Conservation (phyloP, 2,113 vertebrate species). For the Pituophis catenifer region DNA sequence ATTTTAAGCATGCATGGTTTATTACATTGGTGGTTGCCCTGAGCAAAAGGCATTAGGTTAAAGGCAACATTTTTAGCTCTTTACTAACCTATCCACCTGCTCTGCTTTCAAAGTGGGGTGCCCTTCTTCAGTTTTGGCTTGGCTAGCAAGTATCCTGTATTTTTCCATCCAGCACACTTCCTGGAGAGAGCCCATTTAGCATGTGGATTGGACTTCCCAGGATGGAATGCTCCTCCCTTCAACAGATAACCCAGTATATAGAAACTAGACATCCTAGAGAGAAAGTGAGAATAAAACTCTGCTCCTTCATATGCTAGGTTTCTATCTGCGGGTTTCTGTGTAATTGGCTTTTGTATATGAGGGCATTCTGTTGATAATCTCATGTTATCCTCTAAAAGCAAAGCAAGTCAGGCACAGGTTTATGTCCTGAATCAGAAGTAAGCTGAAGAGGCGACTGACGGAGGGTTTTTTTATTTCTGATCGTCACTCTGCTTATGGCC, state of each 20-base stretch:
- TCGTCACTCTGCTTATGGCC: neutral
- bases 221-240: neutral
- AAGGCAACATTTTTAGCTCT: neutral
- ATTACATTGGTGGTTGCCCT: neutral
- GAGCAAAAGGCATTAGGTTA: slow-evolving; percentile 2
- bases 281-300: neutral
- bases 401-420: neutral
- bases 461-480: neutral
- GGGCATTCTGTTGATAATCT: neutral
- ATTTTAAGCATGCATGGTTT: neutral
- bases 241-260: neutral
- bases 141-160: neutral
- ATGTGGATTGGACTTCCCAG: neutral
- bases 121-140: neutral
- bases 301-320: neutral
- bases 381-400: neutral
- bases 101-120: neutral
- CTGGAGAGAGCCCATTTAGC: neutral
- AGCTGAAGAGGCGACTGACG: neutral
- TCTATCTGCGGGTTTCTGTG: neutral
- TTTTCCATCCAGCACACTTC: neutral
- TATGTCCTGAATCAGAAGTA: neutral
- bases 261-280: neutral
- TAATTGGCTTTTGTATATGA: neutral
- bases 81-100: neutral